Percentiles rank a stretch among this genome's conserved stretches.
These are phyloP conservation scores for Timema podura DNA, from an alignment of 2,888 invertebrate species.

Conservation along the genomic window DNA sequence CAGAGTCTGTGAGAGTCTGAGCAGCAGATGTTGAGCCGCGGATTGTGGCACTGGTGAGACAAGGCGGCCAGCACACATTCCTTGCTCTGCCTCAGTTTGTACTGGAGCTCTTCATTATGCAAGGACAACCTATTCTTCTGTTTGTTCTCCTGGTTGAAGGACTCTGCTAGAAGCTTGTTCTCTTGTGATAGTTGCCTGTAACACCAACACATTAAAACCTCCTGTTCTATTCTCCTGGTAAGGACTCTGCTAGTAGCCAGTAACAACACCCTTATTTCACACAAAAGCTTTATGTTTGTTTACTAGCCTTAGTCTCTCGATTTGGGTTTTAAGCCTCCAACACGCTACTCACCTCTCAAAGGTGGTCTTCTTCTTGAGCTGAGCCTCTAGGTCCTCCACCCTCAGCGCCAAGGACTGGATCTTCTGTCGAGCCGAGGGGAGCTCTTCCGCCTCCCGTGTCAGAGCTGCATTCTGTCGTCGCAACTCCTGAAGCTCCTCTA, in stretches of 20 bases:
- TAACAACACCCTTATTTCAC: no score
- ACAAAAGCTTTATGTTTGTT: no score
- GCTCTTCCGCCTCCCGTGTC: conserved; percentile 67
- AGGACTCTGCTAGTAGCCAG: no score
- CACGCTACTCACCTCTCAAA: conserved; percentile 59
- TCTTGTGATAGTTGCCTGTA: conserved; percentile 61
- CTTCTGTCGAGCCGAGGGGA: conserved; percentile 67
- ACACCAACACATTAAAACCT: conserved; percentile 26
- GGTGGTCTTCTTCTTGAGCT: conserved; percentile 62
- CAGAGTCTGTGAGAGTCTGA: neutral
- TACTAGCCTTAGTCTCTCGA: no score
- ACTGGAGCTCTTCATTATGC: conserved; percentile 84
- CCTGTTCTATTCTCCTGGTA: no score
- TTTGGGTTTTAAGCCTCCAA: no score
- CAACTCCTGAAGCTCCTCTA: conserved; percentile 76
- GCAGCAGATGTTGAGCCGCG: neutral
- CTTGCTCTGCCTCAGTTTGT: conserved; percentile 73
- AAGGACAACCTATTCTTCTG: conserved; percentile 73
- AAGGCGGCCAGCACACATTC: conserved; percentile 30
- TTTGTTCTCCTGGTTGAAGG: conserved; percentile 70
- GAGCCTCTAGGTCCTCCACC: conserved; percentile 80
- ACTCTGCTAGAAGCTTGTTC: conserved; percentile 65
- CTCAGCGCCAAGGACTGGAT: conserved; percentile 74
- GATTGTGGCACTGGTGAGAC: neutral
- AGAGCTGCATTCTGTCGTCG: conserved; percentile 66